Evolutionary conservation across 2,797 vertebrate genomes (phyloP).

Genomic region (Molothrus ater): DNA sequence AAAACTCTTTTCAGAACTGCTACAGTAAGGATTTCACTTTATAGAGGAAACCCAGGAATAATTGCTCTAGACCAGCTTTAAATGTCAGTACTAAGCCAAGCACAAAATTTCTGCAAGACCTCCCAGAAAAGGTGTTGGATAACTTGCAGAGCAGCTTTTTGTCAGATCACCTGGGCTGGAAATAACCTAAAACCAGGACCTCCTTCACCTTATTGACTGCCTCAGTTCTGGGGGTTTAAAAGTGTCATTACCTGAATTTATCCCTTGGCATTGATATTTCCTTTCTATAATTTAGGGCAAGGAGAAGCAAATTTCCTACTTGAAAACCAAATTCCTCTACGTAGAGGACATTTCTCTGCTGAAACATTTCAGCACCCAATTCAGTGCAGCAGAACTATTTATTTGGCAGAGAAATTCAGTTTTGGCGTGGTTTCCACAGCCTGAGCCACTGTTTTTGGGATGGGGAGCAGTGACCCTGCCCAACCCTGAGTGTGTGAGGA

Average conservation of each 20-base stretch:
- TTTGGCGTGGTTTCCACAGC: neutral
- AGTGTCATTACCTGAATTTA: neutral
- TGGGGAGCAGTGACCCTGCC: too few relatives aligned
- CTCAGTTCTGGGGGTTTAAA: neutral
- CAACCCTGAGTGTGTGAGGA: rapidly evolving
- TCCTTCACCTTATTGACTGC: neutral
- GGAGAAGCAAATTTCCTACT: neutral
- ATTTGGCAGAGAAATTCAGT: neutral
- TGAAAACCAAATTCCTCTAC: neutral
- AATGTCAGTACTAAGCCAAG: neutral
- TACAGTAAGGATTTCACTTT: neutral
- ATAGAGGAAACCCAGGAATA: neutral
- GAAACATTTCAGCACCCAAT: too few relatives aligned
- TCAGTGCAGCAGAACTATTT: neutral
- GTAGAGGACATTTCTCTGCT: rapidly evolving
- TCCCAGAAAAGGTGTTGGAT: neutral
- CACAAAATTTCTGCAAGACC: neutral
- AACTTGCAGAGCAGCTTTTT: neutral
- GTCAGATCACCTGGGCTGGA: neutral
- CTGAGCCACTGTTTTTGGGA: rapidly evolving
- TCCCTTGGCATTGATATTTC: rapidly evolving
- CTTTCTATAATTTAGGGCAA: neutral
- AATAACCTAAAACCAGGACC: neutral
- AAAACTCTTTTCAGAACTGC: neutral
- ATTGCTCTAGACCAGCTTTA: neutral